These are phyloP conservation scores for Ictalurus punctatus DNA, from an alignment of 2,113 vertebrate genomes.

Conservation along the genomic window DNA sequence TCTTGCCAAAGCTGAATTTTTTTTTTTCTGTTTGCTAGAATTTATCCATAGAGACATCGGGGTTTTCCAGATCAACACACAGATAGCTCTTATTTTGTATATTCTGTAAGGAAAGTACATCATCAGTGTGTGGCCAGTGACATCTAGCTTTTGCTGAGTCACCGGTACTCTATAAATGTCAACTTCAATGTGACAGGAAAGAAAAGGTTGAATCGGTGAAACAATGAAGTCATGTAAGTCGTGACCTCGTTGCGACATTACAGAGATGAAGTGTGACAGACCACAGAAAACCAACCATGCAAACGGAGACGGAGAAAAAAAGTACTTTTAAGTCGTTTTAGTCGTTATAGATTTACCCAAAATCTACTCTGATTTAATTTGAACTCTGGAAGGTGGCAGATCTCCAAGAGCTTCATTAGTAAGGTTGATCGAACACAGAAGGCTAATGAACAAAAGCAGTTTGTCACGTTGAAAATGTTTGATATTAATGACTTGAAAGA, in stretches of 20 bases:
- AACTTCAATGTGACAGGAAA: background rate
- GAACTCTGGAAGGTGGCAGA: background rate
- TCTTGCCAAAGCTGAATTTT: background rate
- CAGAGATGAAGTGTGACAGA: background rate
- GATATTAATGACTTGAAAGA: background rate
- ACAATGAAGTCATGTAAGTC: background rate
- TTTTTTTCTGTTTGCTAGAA: background rate
- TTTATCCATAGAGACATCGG: background rate
- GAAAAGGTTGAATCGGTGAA: background rate
- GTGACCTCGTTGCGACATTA: background rate
- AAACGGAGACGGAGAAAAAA: background rate
- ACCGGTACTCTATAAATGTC: conserved; percentile 7
- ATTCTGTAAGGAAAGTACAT: background rate
- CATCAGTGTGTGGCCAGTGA: background rate
- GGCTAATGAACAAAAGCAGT: background rate
- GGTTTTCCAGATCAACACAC: background rate
- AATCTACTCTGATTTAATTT: background rate
- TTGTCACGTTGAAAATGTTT: background rate
- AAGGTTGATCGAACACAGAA: background rate
- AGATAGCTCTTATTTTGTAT: background rate
- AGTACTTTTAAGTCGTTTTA: background rate
- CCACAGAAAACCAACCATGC: too few relatives aligned
- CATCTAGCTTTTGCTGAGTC: conserved; percentile 5
- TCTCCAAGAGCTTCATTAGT: conserved; percentile 3
- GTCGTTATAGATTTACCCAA: background rate